Evolutionary conservation across 2,113 vertebrate genomes (phyloP).

Genomic region (Trogon melanurus): DNA sequence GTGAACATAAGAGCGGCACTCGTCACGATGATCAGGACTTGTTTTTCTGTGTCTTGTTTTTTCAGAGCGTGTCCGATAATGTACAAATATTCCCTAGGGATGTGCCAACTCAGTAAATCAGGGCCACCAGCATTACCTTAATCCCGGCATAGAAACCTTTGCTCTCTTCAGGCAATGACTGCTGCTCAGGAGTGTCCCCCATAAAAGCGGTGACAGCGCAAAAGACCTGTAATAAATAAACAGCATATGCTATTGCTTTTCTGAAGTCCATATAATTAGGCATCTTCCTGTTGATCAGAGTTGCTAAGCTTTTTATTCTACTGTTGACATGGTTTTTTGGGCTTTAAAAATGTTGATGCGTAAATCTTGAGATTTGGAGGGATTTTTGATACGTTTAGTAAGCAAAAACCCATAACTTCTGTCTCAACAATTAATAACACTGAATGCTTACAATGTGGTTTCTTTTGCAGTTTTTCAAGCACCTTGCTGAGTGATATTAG

Average conservation of each 20-base stretch:
- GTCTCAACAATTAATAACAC: not conserved
- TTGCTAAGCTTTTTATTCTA: not conserved
- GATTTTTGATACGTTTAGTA: not conserved
- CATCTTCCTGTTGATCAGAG: not conserved
- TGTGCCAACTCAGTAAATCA: constrained; percentile 7
- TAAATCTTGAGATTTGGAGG: not conserved
- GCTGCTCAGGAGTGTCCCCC: constrained; percentile 67
- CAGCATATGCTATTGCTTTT: not conserved
- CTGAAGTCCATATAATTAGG: not conserved
- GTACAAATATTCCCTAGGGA: constrained; percentile 32
- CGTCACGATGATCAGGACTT: constrained; percentile 34
- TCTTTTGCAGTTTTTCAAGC: not conserved
- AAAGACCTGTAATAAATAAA: constrained; percentile 75
- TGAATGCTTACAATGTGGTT: not conserved
- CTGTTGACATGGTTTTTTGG: not conserved
- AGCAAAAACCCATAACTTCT: not conserved
- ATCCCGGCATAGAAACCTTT: constrained; percentile 84
- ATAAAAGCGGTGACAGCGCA: constrained; percentile 79
- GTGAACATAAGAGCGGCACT: constrained; percentile 7
- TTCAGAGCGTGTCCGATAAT: constrained; percentile 43
- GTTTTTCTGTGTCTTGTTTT: constrained; percentile 12
- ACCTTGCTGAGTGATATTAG: not conserved
- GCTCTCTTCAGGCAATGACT: constrained; percentile 77
- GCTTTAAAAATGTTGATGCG: not conserved
- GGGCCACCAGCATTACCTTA: constrained; percentile 72